These are phyloP conservation scores for Macropodus opercularis DNA, from an alignment of 2,797 vertebrate species.

Conservation along the genomic window DNA sequence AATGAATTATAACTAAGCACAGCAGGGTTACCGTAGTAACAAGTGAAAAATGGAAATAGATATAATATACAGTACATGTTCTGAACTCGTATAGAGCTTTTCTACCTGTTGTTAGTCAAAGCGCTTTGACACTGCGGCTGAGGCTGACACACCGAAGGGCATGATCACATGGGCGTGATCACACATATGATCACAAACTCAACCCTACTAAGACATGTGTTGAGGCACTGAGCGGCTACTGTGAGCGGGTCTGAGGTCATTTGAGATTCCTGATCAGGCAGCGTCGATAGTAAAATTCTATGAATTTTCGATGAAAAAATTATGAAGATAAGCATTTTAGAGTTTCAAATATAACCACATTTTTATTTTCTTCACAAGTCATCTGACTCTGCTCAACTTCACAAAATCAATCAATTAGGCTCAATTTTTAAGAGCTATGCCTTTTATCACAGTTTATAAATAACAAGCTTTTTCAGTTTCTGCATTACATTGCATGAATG, in stretches of 20 bases:
- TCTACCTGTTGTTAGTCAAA: no score
- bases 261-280: not conserved
- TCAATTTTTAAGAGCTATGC: not conserved
- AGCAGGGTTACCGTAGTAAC: no score
- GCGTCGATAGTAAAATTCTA: not conserved
- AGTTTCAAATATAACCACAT: not conserved
- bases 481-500: constrained; percentile 34
- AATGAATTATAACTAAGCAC: no score
- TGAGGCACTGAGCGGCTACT: not conserved
- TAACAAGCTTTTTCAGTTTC: not conserved
- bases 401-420: constrained; percentile 36
- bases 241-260: not conserved
- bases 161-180: no score
- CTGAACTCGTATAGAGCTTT: no score
- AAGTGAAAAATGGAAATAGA: no score
- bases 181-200: no score
- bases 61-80: no score
- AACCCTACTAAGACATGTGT: not conserved
- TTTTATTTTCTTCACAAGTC: constrained; percentile 7
- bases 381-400: constrained; percentile 24
- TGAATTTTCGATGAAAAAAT: not conserved
- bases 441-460: constrained; percentile 1
- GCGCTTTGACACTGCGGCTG: no score
- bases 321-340: not conserved
- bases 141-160: no score